Base-by-base conservation (phyloP, 2,113 vertebrate genomes). In the Ancistrus triradiatus region DNA sequence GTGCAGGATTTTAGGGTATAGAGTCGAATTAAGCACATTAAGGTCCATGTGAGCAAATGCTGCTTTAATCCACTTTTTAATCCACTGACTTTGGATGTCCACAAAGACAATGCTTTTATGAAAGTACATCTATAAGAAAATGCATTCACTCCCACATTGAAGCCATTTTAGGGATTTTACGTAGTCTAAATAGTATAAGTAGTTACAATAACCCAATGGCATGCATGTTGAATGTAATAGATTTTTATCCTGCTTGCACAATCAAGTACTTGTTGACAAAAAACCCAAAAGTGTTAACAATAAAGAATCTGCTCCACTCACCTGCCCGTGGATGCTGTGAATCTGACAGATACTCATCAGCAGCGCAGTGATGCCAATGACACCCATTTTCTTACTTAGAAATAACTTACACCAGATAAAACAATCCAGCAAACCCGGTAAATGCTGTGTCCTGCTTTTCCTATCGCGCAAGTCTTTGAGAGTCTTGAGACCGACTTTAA, bases 301-400 rank as follows among this genome's bases (percentile, higher is more conserved):
- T 14, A 19, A 24, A 7, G 15, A 10, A 42, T 40, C 40, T 19
- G 6, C 15, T 35, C 21, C 25, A 75, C 87, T 78, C 80, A 89
- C 87, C 84, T 89, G 84, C 71, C 80, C 82, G 65, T 40, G 72
- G 8, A 72, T 48, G 61, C 68, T 46, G 59, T 62, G 66, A 4
- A 81, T 57, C 6, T 47, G 77, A 74, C 65, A 79, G 48, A 82
- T 64, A 58, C 69, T 81, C 49, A 84, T 7, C 27, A 84, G 63
- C 49, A 66, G 68, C 68, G 79, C 18, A 46, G 78, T 17, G 64
- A 51, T 60, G 28, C 76, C 47, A 22, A 69, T 69, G 2, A 24
- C 62, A 63, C 75, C 67, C 87, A 87, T 87, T 73, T 83, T 83
- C 63, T 28, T 22, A 7, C 62, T 33, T 33, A 13, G 47, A 33